Evolutionary conservation across 2,888 invertebrate genomes (phyloP).

Genomic region (Laspeyria flexula): DNA sequence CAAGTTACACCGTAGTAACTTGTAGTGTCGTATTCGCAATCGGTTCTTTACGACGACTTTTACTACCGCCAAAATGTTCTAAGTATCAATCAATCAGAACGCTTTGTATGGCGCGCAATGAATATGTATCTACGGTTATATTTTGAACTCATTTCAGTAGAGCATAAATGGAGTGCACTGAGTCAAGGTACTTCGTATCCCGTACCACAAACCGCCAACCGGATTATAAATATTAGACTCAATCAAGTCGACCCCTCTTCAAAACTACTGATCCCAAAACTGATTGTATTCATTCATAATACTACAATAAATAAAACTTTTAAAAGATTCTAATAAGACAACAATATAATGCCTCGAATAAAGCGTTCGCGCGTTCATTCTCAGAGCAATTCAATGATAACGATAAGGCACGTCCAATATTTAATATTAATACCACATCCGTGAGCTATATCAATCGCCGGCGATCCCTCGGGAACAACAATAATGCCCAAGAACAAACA

Average conservation of each 20-base stretch:
- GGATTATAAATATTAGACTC: slow-evolving; percentile 46
- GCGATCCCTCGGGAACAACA: slow-evolving; percentile 68
- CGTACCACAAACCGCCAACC: slow-evolving; percentile 37
- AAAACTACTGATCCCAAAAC: neutral
- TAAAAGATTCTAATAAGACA: slow-evolving; percentile 39
- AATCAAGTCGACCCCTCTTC: slow-evolving; percentile 24
- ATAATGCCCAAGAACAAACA: slow-evolving; percentile 76
- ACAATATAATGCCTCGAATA: slow-evolving; percentile 14
- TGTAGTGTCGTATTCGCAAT: slow-evolving; percentile 28
- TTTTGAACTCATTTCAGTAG: slow-evolving; percentile 49
- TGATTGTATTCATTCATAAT: slow-evolving; percentile 18
- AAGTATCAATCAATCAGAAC: slow-evolving; percentile 52
- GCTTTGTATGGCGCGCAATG: slow-evolving; percentile 54
- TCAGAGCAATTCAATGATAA: slow-evolving; percentile 28
- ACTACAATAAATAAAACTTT: slow-evolving; percentile 18
- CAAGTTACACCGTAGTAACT: slow-evolving; percentile 25
- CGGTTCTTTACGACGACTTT: slow-evolving; percentile 43
- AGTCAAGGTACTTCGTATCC: slow-evolving; percentile 16
- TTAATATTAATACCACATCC: slow-evolving; percentile 62
- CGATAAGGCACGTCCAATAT: slow-evolving; percentile 54
- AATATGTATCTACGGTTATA: slow-evolving; percentile 61
- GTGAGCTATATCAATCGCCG: slow-evolving; percentile 67
- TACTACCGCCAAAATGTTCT: slow-evolving; percentile 46
- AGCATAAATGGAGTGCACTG: slow-evolving; percentile 7
- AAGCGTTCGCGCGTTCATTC: slow-evolving; percentile 14